Base-by-base conservation (phyloP, 2,113 vertebrate species). In the Alexandromys fortis region DNA sequence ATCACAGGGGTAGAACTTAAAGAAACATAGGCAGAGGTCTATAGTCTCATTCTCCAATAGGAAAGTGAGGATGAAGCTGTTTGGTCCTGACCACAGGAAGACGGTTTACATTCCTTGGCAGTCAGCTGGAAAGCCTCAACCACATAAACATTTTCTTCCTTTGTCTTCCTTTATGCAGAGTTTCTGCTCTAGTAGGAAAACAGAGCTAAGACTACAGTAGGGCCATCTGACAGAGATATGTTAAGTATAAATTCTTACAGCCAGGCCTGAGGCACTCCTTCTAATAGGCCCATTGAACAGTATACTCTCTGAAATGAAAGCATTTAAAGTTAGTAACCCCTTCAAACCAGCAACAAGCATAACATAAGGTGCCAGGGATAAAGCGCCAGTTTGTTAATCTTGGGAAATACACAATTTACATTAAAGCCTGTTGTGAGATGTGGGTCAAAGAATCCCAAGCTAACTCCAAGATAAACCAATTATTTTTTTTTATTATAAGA, bases 231-330 rank as follows among this genome's bases (percentile, higher is more conserved):
- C 79, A 26, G 75, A 92, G 55, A 87, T 65, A 88, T 4, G 16
- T 76, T 79, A 96, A 96, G 12, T 86, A 92, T 61, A 73, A 90
- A 70, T 90, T 72, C 89, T 72, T 94, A 92, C 21, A 78, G 38
- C 58, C 28, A 8, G 47, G 21, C 55, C 30, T 86, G 68, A 67
- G 19, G 10, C 52, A 65, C 38, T 92, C 38, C 42, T 17, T 77
- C 72, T 83, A 89, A 55, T 42, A 65, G 87, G 4, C 4, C 68
- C 89, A 6, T 81, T 90, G 22, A 63, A 8, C 13, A 94, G 76
- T 83, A 82, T 67, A 30, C n/a, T 58, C 7, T 58, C 47, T 96
- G 61, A 92, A 72, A 89, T 83, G 58, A 58, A 33, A 92, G 19
- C 7, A 75, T 78, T 92, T 83, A 77, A 87, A 88, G 38, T 91